Conservation (phyloP, 2,113 vertebrate species). For the Nothoprocta pentlandii region DNA sequence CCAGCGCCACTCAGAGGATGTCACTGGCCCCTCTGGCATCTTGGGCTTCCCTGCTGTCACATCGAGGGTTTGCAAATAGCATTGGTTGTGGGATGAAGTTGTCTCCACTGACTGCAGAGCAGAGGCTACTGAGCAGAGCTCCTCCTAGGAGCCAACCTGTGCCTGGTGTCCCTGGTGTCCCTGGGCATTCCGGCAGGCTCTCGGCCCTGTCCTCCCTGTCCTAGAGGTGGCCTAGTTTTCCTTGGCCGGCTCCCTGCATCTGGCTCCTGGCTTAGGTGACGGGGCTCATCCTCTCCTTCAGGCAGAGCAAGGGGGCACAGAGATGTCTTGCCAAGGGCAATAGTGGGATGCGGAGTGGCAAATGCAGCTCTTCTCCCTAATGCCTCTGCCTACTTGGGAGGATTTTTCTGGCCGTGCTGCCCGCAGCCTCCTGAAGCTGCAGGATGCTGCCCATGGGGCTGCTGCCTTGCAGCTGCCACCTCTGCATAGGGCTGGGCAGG, state of each 20-base stretch:
- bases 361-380: not conserved
- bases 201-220: not conserved
- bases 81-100: not conserved
- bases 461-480: not conserved
- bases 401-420: not conserved
- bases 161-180: not conserved
- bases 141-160: no score
- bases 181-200: not conserved
- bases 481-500: not conserved
- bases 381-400: not conserved
- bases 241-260: fast-evolving
- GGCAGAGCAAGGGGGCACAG: not conserved
- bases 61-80: not conserved
- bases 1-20: not conserved
- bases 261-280: not conserved
- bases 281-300: not conserved
- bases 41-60: not conserved
- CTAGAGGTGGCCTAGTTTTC: not conserved
- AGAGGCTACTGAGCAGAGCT: not conserved
- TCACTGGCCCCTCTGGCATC: not conserved
- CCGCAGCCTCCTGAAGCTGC: not conserved
- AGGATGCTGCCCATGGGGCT: not conserved
- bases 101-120: not conserved
- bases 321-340: not conserved
- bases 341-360: not conserved